These are phyloP conservation scores for Eueides isabella DNA, from an alignment of 1,140 invertebrate genomes.

Conservation along the genomic window DNA sequence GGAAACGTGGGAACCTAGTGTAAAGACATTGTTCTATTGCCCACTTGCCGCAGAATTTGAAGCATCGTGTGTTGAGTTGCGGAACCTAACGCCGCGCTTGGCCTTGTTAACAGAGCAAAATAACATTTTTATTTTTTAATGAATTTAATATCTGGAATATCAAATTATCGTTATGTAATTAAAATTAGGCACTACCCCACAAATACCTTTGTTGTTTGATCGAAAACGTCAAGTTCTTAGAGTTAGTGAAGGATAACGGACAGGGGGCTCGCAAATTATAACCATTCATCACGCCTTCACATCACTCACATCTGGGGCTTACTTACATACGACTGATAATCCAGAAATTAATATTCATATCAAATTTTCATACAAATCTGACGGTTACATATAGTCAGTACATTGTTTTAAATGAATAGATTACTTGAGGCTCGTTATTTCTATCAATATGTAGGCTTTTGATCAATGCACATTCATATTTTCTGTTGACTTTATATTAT, in stretches of 20 bases:
- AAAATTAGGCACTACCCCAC: background rate
- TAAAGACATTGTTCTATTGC: too few species aligned
- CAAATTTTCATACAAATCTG: conserved; percentile 19
- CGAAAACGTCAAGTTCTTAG: background rate
- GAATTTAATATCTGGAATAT: too few species aligned
- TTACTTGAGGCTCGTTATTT: background rate
- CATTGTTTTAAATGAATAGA: background rate
- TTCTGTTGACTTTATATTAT: too few species aligned
- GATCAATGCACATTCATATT: too few species aligned
- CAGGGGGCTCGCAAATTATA: conserved; percentile 23
- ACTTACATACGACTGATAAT: conserved; percentile 25
- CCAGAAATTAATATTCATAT: conserved; percentile 30
- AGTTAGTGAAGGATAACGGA: conserved; percentile 15
- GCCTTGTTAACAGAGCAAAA: too few species aligned
- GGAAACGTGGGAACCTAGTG: too few species aligned
- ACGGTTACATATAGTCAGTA: background rate
- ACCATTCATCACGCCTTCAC: conserved; percentile 25
- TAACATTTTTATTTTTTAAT: too few species aligned
- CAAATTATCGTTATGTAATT: too few species aligned
- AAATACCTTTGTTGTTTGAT: conserved; percentile 5
- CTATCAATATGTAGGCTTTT: background rate
- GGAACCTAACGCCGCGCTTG: too few species aligned
- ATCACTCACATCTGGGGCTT: conserved; percentile 30
- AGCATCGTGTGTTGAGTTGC: too few species aligned
- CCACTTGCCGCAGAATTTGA: too few species aligned